Conservation (phyloP, 2,113 vertebrate species). For the Rousettus leschenaultii region DNA sequence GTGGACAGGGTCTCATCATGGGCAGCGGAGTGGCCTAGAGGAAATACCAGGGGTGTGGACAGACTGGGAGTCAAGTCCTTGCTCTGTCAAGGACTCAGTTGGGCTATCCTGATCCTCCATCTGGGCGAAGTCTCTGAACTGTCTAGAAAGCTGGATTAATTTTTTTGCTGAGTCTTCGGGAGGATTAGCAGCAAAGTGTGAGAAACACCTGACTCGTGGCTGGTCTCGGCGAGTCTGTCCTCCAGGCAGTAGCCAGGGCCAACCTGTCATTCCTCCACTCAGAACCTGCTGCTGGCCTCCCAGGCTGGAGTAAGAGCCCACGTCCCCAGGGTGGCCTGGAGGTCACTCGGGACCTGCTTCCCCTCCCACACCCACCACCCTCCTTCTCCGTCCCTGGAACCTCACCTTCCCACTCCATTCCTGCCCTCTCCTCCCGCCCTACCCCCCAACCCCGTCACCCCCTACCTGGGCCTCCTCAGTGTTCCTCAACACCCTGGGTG, state of each 20-base stretch:
- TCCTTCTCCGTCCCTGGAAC: too few species aligned
- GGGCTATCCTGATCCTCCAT: not conserved
- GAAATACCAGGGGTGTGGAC: not conserved
- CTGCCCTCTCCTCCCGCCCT: not conserved
- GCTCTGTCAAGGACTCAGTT: not conserved
- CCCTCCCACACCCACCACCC: not conserved
- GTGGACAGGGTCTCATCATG: fast-evolving
- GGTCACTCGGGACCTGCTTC: not conserved
- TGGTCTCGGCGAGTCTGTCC: not conserved
- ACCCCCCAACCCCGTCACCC: not conserved
- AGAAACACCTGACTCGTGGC: not conserved
- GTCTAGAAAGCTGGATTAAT: not conserved
- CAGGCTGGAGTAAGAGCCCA: not conserved
- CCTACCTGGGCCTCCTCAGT: not conserved
- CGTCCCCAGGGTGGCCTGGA: not conserved
- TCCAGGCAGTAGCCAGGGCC: not conserved
- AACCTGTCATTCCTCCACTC: not conserved
- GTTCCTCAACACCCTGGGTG: not conserved
- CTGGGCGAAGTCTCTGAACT: not conserved
- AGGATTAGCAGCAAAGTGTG: not conserved
- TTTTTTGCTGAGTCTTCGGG: not conserved
- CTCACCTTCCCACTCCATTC: not conserved
- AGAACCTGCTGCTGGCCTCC: not conserved
- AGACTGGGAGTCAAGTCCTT: not conserved
- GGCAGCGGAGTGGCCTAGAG: not conserved